phyloP scores from a whole-genome alignment of 2,113 vertebrate genomes.

The Cebus imitator region DNA sequence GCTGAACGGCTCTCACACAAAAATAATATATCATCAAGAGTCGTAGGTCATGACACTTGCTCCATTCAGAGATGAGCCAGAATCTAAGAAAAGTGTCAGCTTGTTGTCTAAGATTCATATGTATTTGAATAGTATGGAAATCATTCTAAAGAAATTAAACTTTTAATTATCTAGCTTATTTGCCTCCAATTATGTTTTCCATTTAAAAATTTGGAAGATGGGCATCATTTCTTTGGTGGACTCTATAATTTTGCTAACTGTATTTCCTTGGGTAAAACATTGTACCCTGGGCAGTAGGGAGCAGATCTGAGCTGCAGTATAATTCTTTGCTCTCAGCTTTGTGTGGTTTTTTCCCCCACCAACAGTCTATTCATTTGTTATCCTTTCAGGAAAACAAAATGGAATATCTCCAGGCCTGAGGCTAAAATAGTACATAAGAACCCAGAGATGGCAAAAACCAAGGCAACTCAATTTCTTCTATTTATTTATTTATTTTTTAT shows the following conservation, averaged over 20 bases:
- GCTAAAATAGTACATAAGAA: not conserved
- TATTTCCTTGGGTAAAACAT: conserved; percentile 9
- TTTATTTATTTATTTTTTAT: too few relatives aligned
- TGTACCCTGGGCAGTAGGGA: not conserved
- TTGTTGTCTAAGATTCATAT: too few relatives aligned
- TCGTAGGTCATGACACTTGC: not conserved
- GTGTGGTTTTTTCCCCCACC: not conserved
- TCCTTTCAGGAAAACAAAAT: conserved; percentile 29
- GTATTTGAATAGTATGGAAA: conserved; percentile 8
- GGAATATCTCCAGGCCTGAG: not conserved
- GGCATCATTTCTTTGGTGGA: not conserved
- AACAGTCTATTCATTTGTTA: not conserved
- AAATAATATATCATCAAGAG: not conserved
- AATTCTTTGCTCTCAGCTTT: not conserved
- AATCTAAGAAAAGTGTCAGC: not conserved
- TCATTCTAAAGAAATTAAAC: not conserved
- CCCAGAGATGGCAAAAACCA: not conserved
- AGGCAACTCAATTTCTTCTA: not conserved
- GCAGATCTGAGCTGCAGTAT: not conserved
- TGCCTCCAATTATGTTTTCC: conserved; percentile 4
- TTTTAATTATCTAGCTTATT: conserved; percentile 29
- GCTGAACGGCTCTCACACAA: not conserved
- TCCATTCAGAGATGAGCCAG: not conserved
- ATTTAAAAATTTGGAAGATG: not conserved
- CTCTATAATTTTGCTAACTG: conserved; percentile 5